Evolutionary conservation across 2,113 vertebrate species (phyloP), one percentile per base, ranked within the genome.

Genomic region (Galemys pyrenaicus): DNA sequence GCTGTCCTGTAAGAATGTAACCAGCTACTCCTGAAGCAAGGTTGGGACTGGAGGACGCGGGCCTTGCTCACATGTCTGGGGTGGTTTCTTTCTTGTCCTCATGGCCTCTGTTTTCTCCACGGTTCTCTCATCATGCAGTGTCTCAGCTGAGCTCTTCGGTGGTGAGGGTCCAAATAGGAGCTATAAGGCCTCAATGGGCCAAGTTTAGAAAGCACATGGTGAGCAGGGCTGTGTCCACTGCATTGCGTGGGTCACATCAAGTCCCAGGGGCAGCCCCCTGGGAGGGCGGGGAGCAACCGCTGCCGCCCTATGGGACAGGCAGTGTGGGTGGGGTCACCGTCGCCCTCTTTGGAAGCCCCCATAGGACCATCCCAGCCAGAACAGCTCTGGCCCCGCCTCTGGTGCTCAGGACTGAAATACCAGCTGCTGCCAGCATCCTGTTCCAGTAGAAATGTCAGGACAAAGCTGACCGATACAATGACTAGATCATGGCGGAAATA

Each of bases 401-500:
- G 1, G 19, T 62, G 16, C 12, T 3, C 35, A 49, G 15, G 81
- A 26, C 85, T 60, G 22, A 49, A 32, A 64, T 6, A 24, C 74
- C 67, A 37, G 6, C 62, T 37, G 24, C 58, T 28, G 22, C 32
- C 13, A 20, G 19, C 26, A 4, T 37, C 83, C 46, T 87, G 15
- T 71, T 73, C 68, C 46, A 74, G 19, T 75, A 44, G 64, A 49
- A 79, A 46, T 2, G 6, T 65, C 77, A 37, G 80, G 70, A 77
- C n/a, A 35, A 62, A 60, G 32, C 35, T 41, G 19, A 20, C 77
- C 2, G 60, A 60, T 54, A 9, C 88, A 93, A 26, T 44, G 13
- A 30, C 11, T 41, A 87, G 46, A 46, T 68, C 9, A 39, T 19
- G 65, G 70, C 75, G 79, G 68, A 87, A 89, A 89, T 82, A 74